Evolutionary conservation across 2,888 invertebrate genomes (phyloP), one percentile per base, ranked within the genome.

Genomic region (Acrocyrtus sp.): DNA sequence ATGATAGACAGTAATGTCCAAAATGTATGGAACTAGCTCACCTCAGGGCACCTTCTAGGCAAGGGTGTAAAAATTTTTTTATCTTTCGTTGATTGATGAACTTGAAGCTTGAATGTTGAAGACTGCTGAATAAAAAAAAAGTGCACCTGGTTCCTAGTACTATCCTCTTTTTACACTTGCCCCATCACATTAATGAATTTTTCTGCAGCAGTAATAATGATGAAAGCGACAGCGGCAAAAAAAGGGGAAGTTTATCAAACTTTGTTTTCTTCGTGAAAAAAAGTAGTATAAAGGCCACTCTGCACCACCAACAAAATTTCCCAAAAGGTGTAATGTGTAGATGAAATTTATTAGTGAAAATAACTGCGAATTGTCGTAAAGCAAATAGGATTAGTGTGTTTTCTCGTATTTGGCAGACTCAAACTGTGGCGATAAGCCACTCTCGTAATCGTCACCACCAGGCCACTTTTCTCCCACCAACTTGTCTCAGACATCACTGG

Each of bases 1-100:
- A 26, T 43, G 58, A 67, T 43, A 34, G 67, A 67, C 67, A 58
- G 58, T 67, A 67, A 67, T 67, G 67, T 67, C 58, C 58, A 57
- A 58, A 26, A 34, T 39, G 21, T 50, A 66, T 48, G 57, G 6
- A 41, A 21, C 39, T 50, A 57, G 48, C 27, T 39, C 39, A 57
- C 66, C 56, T 26, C 19, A 57, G 57, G 47, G 17, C 39, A 56
- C 6, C 43, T 24, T 45, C 48, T 47, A 34, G 50, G 67, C 58
- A 58, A 67, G 58, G 51, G 67, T 51, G 58, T 58, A 67, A 67
- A 67, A 67, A 27, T 39, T 48, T 57, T 66, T n/a, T n/a, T n/a
- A n/a, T n/a, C n/a, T n/a, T n/a, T n/a, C n/a, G n/a, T n/a, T n/a
- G n/a, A n/a, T n/a, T n/a, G n/a, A n/a, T n/a, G n/a, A n/a, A 50